A percentile compares a stretch with the other conserved stretches of the same genome.
Conservation (phyloP, 2,797 vertebrate genomes). For the Aphelocoma californica region DNA sequence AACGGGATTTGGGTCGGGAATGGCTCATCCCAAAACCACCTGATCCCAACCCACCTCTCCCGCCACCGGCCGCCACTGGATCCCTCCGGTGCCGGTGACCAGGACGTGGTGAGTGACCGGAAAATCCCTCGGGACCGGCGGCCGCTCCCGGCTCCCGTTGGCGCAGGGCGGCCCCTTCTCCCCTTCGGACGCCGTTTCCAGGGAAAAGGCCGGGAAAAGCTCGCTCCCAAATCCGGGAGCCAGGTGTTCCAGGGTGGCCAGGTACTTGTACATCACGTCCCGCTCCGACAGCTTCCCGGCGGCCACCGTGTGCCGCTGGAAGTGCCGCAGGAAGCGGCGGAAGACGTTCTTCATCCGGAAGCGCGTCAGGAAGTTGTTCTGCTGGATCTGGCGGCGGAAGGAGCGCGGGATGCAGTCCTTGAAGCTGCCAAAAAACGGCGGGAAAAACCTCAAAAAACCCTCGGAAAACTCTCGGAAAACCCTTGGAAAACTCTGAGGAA, state of each 20-base stretch:
- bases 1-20: neutral
- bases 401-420: conserved; percentile 87
- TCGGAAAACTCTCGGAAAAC: too few relatives aligned
- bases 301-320: conserved; percentile 83
- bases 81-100: conserved; percentile 81
- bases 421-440: conserved; percentile 45
- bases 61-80: conserved; percentile 79
- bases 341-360: conserved; percentile 85
- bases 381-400: conserved; percentile 82
- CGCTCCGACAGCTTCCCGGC: conserved; percentile 72
- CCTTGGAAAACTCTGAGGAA: too few relatives aligned
- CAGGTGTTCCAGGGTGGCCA: conserved; percentile 88
- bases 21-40: too few relatives aligned
- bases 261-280: conserved; percentile 89
- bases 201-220: conserved; percentile 64
- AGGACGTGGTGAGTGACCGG: conserved; percentile 78
- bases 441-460: too few relatives aligned
- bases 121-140: neutral
- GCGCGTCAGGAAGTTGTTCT: conserved; percentile 80
- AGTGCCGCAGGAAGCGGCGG: conserved; percentile 80
- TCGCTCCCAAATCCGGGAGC: conserved; percentile 82
- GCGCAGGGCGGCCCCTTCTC: conserved; percentile 64
- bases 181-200: conserved; percentile 73
- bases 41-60: neutral
- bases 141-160: conserved; percentile 22